Percentiles rank a stretch among this genome's conserved stretches.
These are phyloP conservation scores for Andrena dorsata DNA, from an alignment of 2,888 invertebrate genomes.

Conservation along the genomic window DNA sequence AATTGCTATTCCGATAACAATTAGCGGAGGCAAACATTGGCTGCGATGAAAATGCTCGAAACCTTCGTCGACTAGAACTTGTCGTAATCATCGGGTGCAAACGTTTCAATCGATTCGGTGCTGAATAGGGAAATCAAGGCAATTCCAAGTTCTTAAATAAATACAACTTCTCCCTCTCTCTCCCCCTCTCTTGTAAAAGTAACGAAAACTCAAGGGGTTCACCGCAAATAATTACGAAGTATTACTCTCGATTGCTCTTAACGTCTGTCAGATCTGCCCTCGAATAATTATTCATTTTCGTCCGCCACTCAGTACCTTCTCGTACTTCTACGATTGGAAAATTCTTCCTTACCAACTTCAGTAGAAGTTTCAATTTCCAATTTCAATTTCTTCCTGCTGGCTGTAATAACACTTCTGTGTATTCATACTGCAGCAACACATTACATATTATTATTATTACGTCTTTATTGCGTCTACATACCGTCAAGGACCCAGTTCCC, in stretches of 20 bases:
- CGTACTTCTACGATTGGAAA: background rate
- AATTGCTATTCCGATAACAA: constrained; percentile 55
- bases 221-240: constrained; percentile 28
- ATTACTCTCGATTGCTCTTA: constrained; percentile 8
- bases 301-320: background rate
- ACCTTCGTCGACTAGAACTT: constrained; percentile 7
- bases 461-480: too few relatives aligned
- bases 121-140: constrained; percentile 35
- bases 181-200: background rate
- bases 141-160: constrained; percentile 52
- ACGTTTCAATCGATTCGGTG: constrained; percentile 33
- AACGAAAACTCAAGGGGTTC: constrained; percentile 22
- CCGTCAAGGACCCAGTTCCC: too few relatives aligned
- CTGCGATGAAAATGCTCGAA: constrained; percentile 31
- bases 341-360: background rate
- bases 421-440: too few relatives aligned
- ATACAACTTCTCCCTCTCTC: constrained; percentile 19
- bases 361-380: background rate
- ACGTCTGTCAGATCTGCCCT: background rate
- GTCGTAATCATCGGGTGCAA: constrained; percentile 19
- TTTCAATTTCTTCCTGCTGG: too few relatives aligned
- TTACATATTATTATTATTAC: too few relatives aligned
- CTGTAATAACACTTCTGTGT: too few relatives aligned
- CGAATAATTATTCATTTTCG: constrained; percentile 10
- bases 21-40: constrained; percentile 45